Base-by-base conservation (phyloP, 1,140 invertebrate genomes). In the Lepidostoma basale region DNA sequence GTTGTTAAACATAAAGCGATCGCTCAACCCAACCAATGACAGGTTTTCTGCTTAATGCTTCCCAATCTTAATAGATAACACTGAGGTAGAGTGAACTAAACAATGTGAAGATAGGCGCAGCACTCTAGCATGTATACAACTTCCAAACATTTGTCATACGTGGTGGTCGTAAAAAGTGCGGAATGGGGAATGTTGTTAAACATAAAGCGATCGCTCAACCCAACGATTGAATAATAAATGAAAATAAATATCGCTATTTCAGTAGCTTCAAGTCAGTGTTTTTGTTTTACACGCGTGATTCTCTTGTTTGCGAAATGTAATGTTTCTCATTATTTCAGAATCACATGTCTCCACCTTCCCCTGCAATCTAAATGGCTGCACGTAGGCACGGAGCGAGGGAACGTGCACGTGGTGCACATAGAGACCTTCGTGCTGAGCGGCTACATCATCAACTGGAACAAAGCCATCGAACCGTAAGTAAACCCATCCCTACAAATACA, bases 371-470 rank as follows among this genome's bases (percentile, higher is more conserved):
- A 98, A 87, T 99, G 98, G 98, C 83, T 99, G 71, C 98, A 98
- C 83, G 90, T 99, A 63, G 98, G 98, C 67, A 98, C 97, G 26
- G 97, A 99, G 78, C 88, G 93, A 70, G 98, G 98, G 62, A 99
- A 99, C 85, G 93, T 99, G 74, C 96, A 99, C 82, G 87, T 99
- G 64, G 93, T 99, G 74, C 96, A 98, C 85, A 91, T 98, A 72
- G 97, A 98, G 82, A 92, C 92, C 75, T 99, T 99, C 83, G 86
- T 89, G 75, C 88, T 99, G 73, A 98, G 96, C 76, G 97, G 97
- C 72, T 99, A 99, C 85, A 89, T 98, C 80, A 98, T 99, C 84
- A 98, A 99, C 87, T 99, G 98, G 98, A 99, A 99, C 87, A 99
- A 99, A 87, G 95, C 97, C 74, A 99, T 99, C 81, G 98, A 99